Base-by-base conservation (phyloP, 2,888 invertebrate genomes). In the Brenthis daphne region DNA sequence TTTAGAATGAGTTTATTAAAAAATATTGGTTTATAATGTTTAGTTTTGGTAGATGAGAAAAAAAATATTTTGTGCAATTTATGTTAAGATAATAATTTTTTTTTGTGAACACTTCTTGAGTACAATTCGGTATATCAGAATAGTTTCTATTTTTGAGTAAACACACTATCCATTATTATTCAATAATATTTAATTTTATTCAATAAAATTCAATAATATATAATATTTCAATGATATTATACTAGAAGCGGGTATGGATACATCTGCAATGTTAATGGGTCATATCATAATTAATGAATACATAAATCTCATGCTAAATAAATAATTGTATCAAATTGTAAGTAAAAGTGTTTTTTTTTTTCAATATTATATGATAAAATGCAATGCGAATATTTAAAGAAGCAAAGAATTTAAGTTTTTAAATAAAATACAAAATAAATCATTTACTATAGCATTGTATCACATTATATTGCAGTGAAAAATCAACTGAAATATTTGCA, bases 161-260 rank as follows among this genome's bases (percentile, higher is more conserved):
- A 71, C 58, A 55, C 69, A 69, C 64, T 69, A 71, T 60, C 50
- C 71, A 65, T 37, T 43, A 16, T 51, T 47, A 61, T n/a, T n/a
- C n/a, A n/a, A n/a, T n/a, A n/a, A n/a, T n/a, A n/a, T n/a, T n/a
- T n/a, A n/a, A n/a, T n/a, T n/a, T n/a, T n/a, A n/a, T n/a, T n/a
- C n/a, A n/a, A n/a, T n/a, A n/a, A n/a, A n/a, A n/a, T n/a, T n/a
- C n/a, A n/a, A n/a, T n/a, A n/a, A n/a, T n/a, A n/a, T n/a, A n/a
- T n/a, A n/a, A n/a, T 53, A 51, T 16, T 58, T 55, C 20, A 37
- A 47, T 33, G 50, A 54, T 54, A 63, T 54, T 60, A 68, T 71
- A 58, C 65, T 74, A 74, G 51, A 78, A 79, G 79, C 79, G 64
- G 72, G 77, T 74, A 78, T 76, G 73, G 74, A 72, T 71, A 77